These are phyloP conservation scores for Centroberyx gerrardi DNA, from an alignment of 2,797 vertebrate genomes.

Conservation along the genomic window DNA sequence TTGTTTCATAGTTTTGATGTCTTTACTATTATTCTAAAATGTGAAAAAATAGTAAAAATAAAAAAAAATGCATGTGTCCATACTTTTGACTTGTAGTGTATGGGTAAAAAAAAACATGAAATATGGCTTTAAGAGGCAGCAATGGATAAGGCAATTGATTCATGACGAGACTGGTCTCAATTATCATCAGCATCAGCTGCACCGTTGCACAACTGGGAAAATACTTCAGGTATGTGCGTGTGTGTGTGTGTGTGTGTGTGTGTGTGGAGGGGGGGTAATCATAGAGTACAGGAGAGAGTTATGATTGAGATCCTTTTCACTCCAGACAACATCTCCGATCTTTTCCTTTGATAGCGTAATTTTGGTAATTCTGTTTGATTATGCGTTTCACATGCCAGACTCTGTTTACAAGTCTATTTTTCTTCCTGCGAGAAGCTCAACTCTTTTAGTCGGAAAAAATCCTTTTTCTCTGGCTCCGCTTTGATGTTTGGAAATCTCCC, in stretches of 20 bases:
- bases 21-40: too few relatives aligned
- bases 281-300: background rate
- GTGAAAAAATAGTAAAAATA: too few relatives aligned
- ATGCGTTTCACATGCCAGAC: conserved; percentile 21
- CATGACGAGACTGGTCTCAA: too few relatives aligned
- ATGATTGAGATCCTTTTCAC: background rate
- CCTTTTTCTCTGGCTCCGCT: conserved; percentile 24
- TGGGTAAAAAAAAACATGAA: too few relatives aligned
- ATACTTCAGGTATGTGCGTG: background rate
- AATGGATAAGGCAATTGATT: too few relatives aligned
- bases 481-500: conserved; percentile 65
- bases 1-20: too few relatives aligned
- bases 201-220: background rate
- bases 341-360: background rate
- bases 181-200: background rate
- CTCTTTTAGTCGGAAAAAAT: conserved; percentile 23
- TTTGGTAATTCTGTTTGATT: conserved; percentile 13
- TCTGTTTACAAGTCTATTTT: conserved; percentile 45
- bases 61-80: too few relatives aligned
- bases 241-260: conserved; percentile 9
- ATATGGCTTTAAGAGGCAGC: too few relatives aligned
- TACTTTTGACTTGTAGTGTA: too few relatives aligned
- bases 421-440: conserved; percentile 21
- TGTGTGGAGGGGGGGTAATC: background rate
- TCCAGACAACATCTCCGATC: background rate